Evolutionary conservation across 2,888 invertebrate genomes (phyloP).

Genomic region (Lissocephala sabroskyi): DNA sequence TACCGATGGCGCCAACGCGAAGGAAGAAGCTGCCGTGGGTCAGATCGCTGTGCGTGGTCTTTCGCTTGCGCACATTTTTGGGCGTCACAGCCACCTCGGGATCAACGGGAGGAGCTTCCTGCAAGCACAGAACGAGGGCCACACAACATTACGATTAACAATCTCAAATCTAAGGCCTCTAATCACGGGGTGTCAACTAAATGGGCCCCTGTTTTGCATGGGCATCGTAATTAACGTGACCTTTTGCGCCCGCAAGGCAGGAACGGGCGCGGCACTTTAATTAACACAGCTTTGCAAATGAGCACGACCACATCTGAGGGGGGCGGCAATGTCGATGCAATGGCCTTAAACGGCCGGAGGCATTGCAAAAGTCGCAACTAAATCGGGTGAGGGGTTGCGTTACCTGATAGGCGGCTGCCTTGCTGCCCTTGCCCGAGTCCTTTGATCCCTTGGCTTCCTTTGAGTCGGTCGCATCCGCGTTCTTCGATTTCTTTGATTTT

Average conservation of each 20-base stretch:
- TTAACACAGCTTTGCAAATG: constrained; percentile 37
- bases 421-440: constrained; percentile 77
- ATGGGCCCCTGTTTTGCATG: no score
- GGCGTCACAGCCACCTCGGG: constrained; percentile 80
- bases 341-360: no score
- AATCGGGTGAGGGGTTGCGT: no score
- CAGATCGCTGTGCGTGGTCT: constrained; percentile 91
- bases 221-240: no score
- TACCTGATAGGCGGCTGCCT: constrained; percentile 81
- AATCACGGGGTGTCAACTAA: no score
- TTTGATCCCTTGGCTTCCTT: constrained; percentile 75
- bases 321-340: background rate
- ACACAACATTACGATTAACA: no score
- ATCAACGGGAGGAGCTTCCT: constrained; percentile 78
- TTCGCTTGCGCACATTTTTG: constrained; percentile 82
- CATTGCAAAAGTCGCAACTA: no score
- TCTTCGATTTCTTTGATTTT: constrained; percentile 82
- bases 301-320: constrained; percentile 16
- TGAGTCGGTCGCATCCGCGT: constrained; percentile 76
- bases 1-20: constrained; percentile 94
- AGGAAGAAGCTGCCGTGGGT: constrained; percentile 95
- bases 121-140: no score
- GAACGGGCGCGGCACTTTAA: constrained; percentile 14
- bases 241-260: no score
- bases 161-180: no score